Conservation (phyloP, 2,797 vertebrate genomes). For the Eupleurogrammus muticus region DNA sequence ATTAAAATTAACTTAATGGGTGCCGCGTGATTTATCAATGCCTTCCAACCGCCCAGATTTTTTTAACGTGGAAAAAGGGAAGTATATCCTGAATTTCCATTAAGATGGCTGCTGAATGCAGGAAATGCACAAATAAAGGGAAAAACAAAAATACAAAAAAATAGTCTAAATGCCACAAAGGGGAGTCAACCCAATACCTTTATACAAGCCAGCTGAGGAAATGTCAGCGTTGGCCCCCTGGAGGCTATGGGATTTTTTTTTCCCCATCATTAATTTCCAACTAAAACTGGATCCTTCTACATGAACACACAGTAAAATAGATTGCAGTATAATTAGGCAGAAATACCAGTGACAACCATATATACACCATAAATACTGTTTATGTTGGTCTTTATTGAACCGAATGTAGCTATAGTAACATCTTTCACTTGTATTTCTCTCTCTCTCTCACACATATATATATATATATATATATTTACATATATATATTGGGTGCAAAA, state of each 20-base stretch:
- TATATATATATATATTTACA: too few relatives aligned
- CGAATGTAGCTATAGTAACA: too few relatives aligned
- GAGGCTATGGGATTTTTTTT: background rate
- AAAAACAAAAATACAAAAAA: slow-evolving; percentile 35
- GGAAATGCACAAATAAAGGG: slow-evolving; percentile 35
- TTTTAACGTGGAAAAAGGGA: slow-evolving; percentile 26
- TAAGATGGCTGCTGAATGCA: slow-evolving; percentile 22
- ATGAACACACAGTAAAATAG: background rate
- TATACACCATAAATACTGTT: too few relatives aligned
- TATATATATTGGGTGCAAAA: too few relatives aligned
- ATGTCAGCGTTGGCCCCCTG: background rate
- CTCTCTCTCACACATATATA: too few relatives aligned
- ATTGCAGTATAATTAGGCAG: background rate
- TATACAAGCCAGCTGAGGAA: slow-evolving; percentile 2
- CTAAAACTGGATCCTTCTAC: background rate
- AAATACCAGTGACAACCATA: too few relatives aligned
- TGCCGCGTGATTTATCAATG: slow-evolving; percentile 71
- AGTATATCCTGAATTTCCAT: slow-evolving; percentile 33
- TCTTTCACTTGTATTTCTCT: too few relatives aligned
- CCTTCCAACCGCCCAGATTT: slow-evolving; percentile 23
- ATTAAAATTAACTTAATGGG: slow-evolving; percentile 69
- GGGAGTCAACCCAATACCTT: background rate
- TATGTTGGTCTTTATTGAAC: too few relatives aligned
- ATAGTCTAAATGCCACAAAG: slow-evolving; percentile 8
- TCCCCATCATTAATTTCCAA: slow-evolving; percentile 1